Evolutionary conservation across 2,797 vertebrate species (phyloP).

Genomic region (Allobates femoralis): DNA sequence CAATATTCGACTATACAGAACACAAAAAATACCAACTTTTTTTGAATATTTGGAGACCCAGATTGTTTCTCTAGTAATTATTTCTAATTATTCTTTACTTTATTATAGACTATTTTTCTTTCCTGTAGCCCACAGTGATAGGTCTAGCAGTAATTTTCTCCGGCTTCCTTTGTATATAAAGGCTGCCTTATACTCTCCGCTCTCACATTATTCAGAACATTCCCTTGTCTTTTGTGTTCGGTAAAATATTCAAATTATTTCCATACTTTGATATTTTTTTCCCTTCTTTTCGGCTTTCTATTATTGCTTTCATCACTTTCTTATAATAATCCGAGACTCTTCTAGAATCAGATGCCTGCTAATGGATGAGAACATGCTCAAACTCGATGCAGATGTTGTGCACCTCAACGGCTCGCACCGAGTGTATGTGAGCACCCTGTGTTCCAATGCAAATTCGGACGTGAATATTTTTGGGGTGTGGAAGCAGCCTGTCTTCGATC

Average conservation of each 20-base stretch:
- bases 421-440: neutral
- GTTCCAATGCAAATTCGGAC: slow-evolving; percentile 22
- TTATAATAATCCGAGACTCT: slow-evolving; percentile 30
- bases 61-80: too few species aligned
- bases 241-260: slow-evolving; percentile 40
- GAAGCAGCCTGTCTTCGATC: neutral
- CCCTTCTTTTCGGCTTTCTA: neutral
- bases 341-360: neutral
- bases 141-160: neutral
- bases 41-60: too few species aligned
- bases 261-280: slow-evolving; percentile 20
- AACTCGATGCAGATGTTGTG: slow-evolving; percentile 50
- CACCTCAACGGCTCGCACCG: slow-evolving; percentile 10
- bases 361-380: slow-evolving; percentile 27
- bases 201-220: slow-evolving; percentile 2
- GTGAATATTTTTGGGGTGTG: slow-evolving; percentile 28
- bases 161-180: slow-evolving; percentile 2
- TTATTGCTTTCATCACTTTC: slow-evolving; percentile 50
- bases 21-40: too few species aligned
- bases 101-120: neutral
- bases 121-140: neutral
- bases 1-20: too few species aligned
- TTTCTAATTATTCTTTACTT: neutral
- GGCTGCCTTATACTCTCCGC: slow-evolving; percentile 1
- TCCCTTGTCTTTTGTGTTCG: slow-evolving; percentile 27